phyloP scores from a whole-genome alignment of 2,113 vertebrate species.

The Lepus americanus region DNA sequence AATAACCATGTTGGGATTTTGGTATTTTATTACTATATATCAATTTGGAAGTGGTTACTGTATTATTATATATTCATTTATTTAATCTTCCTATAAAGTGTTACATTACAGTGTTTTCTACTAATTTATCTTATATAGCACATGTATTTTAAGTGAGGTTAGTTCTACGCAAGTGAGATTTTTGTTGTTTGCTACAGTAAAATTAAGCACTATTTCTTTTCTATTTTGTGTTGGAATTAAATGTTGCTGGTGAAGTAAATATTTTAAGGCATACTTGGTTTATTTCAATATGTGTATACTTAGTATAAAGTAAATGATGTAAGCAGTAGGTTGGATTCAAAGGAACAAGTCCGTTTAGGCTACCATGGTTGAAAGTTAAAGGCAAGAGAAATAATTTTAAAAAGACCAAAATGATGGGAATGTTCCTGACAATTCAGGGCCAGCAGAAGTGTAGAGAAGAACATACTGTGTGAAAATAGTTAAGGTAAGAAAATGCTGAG shows the following conservation, averaged over 20 bases:
- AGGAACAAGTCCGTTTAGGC: not conserved
- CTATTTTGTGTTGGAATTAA: constrained; percentile 20
- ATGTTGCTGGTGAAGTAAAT: not conserved
- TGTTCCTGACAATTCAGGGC: not conserved
- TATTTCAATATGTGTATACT: constrained; percentile 5
- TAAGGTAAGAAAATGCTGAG: not conserved
- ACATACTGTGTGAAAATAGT: not conserved
- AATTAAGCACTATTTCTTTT: not conserved
- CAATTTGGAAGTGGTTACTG: constrained; percentile 28
- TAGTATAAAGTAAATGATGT: constrained; percentile 12
- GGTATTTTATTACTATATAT: constrained; percentile 34
- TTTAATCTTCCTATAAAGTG: not conserved
- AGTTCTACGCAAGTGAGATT: constrained; percentile 5
- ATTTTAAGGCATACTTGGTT: constrained; percentile 28
- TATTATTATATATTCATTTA: not conserved
- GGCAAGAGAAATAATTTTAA: not conserved
- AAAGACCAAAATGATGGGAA: not conserved
- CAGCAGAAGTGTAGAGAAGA: not conserved
- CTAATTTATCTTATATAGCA: constrained; percentile 19
- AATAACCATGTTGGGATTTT: not conserved
- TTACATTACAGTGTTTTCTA: constrained; percentile 22
- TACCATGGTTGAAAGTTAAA: not conserved
- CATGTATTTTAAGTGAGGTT: constrained; percentile 30
- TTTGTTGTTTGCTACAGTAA: constrained; percentile 16
- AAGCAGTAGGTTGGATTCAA: constrained; percentile 40